Percentiles rank a stretch among this genome's conserved stretches.
Conservation (phyloP, 2,888 invertebrate genomes). For the Aleiodes testaceus region DNA sequence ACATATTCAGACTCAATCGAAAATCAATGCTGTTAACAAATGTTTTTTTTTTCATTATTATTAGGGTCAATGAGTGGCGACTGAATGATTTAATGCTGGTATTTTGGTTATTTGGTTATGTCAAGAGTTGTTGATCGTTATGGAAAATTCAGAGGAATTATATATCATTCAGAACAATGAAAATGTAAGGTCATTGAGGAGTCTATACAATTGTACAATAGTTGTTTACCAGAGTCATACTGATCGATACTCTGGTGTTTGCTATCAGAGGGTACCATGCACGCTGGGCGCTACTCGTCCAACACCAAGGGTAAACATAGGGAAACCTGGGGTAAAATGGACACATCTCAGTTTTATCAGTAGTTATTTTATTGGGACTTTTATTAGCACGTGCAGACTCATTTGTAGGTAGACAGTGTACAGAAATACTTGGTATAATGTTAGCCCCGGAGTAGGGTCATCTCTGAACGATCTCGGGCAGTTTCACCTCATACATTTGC, state of each 20-base stretch:
- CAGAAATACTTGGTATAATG: slow-evolving; percentile 35
- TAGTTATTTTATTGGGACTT: slow-evolving; percentile 32
- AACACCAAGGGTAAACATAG: slow-evolving; percentile 71
- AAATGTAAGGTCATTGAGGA: slow-evolving; percentile 63
- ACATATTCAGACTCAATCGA: neutral
- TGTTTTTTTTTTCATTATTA: too few species aligned
- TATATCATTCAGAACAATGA: slow-evolving; percentile 47
- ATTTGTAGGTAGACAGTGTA: slow-evolving; percentile 44
- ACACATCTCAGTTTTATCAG: too few species aligned
- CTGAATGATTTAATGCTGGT: neutral
- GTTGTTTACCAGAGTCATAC: slow-evolving; percentile 72
- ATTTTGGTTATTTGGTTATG: too few species aligned
- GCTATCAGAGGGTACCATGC: slow-evolving; percentile 71
- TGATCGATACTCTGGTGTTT: slow-evolving; percentile 72
- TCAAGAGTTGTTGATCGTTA: neutral
- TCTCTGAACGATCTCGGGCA: slow-evolving; percentile 62
- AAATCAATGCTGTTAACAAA: too few species aligned
- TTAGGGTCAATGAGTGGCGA: neutral
- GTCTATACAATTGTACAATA: slow-evolving; percentile 68
- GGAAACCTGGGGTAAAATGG: too few species aligned
- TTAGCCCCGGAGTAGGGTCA: slow-evolving; percentile 52
- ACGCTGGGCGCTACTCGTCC: slow-evolving; percentile 69
- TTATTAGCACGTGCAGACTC: slow-evolving; percentile 15
- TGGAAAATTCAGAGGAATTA: neutral
- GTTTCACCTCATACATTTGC: slow-evolving; percentile 64